A percentile compares a stretch with the other conserved stretches of the same genome.
phyloP scores from a whole-genome alignment of 92 coral and sea anemone species.

The Zoanthus solanderi region DNA sequence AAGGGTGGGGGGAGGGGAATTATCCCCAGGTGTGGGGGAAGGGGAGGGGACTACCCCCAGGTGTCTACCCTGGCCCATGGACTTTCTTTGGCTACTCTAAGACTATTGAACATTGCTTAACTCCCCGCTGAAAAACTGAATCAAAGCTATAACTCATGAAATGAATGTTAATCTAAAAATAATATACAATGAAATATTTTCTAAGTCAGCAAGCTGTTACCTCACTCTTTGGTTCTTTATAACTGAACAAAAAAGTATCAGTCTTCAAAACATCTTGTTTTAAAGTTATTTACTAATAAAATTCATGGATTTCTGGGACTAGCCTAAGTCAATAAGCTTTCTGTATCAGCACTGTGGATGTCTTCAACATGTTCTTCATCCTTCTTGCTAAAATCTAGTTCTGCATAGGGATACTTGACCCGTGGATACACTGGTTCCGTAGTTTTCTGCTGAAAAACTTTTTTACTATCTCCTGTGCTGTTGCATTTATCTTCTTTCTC shows the following conservation, averaged over 20 bases:
- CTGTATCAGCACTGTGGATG: background rate
- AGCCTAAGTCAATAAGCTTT: background rate
- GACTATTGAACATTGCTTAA: too few relatives aligned
- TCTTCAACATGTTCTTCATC: background rate
- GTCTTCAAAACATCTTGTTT: background rate
- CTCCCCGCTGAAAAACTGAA: too few relatives aligned
- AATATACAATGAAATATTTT: background rate
- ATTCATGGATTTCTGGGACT: background rate
- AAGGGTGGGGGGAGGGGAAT: too few relatives aligned
- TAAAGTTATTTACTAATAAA: background rate
- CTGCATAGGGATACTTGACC: constrained; percentile 37
- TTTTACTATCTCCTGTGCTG: background rate
- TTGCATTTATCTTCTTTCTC: background rate
- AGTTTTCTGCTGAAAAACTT: background rate
- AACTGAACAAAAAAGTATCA: background rate
- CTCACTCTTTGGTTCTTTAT: background rate
- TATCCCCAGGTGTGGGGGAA: too few relatives aligned
- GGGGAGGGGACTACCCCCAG: too few relatives aligned
- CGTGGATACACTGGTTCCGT: background rate
- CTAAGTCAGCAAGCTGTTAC: background rate
- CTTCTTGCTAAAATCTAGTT: constrained; percentile 37
- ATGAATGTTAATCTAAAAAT: too few relatives aligned
- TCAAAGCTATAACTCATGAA: too few relatives aligned
- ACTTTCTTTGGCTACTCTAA: too few relatives aligned
- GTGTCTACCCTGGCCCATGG: too few relatives aligned